These are phyloP conservation scores for Petrolisthes cinctipes DNA, from an alignment of 2,888 invertebrate species.

Conservation along the genomic window DNA sequence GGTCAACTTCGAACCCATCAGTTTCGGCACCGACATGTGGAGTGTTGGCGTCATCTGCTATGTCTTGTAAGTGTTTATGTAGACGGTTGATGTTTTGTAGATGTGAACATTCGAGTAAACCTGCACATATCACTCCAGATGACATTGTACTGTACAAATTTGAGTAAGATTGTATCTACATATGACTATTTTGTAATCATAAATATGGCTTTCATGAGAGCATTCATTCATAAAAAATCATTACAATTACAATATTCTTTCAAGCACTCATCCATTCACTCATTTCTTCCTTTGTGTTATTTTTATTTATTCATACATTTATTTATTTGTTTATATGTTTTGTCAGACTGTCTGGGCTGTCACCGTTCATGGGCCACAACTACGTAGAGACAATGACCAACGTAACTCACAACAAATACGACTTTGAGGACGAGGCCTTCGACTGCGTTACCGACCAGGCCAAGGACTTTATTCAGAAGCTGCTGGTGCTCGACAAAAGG, in stretches of 20 bases:
- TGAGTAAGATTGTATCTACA: too few species aligned
- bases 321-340: too few species aligned
- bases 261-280: too few species aligned
- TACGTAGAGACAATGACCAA: conserved; percentile 99
- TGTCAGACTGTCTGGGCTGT: conserved; percentile 85
- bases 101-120: too few species aligned
- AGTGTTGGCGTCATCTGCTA: conserved; percentile 98
- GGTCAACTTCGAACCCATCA: conserved; percentile 97
- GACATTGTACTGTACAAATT: too few species aligned
- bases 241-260: too few species aligned
- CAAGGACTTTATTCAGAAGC: conserved; percentile 93
- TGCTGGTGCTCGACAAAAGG: conserved; percentile 92
- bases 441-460: conserved; percentile 93
- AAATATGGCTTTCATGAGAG: too few species aligned
- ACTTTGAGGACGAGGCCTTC: conserved; percentile 97
- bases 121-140: too few species aligned
- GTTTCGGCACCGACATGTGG: conserved; percentile 98
- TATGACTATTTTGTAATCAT: too few species aligned
- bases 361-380: conserved; percentile 98
- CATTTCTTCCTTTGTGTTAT: too few species aligned
- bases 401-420: conserved; percentile 95
- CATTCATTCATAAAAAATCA: too few species aligned
- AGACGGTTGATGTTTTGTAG: not conserved
- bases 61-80: conserved; percentile 86
- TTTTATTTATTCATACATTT: too few species aligned